Base-by-base conservation (phyloP, 53 echinoderm and acorn worm species). In the Holothuria scabra region DNA sequence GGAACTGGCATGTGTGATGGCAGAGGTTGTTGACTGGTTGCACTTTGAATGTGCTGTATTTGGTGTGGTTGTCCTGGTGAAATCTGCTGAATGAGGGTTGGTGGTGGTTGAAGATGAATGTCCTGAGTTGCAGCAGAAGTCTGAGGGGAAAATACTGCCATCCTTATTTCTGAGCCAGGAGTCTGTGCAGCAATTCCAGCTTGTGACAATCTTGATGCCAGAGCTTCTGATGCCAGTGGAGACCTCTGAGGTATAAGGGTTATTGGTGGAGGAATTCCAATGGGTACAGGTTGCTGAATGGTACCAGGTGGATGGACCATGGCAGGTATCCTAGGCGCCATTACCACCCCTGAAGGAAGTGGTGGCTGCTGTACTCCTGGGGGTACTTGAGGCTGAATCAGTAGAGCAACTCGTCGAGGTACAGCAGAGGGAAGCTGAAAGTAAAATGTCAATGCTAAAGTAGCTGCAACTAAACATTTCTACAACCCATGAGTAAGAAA, bases 51-150 rank as follows among this genome's bases (percentile, higher is more conserved):
- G 16, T 7, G 16, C 24, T 25, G 24, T 13, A 26, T n/a, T 38
- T 21, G 72, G 0, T 22, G 72, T 48, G 44, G 72, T 33, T 72
- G 72, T 44, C 72, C 72, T 14, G 52, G 52, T 52, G 52, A 52
- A 8, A 72, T 24, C 72, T 72, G 72, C 72, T 72, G 46, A 13
- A 72, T 48, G n/a, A 72, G 41, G 7, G 72, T 7, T 10, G 41
- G 72, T 12, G 72, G 72, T 46, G 72, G 48, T 9, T 72, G 72
- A 16, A 72, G 72, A 44, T 72, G 72, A 44, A 72, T 46, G 23
- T 24, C 72, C 37, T 44, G 72, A 4, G 72, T 25, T 25, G 25
- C 72, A 32, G 72, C 3, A 21, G 72, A 8, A 20, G 71, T 46
- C 24, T 72, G 72, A 22, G n/a, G 72, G 12, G 72, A 48, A 28